Evolutionary conservation across 2,113 vertebrate species (phyloP).

Genomic region (Edolisoma coerulescens): DNA sequence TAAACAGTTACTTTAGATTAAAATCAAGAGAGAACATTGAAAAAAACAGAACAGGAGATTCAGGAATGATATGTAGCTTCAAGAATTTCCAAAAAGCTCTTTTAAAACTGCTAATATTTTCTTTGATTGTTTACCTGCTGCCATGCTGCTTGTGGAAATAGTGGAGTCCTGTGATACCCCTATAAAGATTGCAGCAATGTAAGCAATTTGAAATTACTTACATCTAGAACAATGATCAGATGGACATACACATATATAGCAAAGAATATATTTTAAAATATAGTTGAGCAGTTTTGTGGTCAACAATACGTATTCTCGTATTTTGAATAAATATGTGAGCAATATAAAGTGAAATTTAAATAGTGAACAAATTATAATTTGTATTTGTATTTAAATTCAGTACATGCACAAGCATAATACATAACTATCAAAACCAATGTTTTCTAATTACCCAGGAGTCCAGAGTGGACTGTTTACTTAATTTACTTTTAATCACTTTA

Average conservation of each 20-base stretch:
- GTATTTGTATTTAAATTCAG: not conserved
- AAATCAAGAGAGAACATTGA: not conserved
- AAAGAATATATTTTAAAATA: not conserved
- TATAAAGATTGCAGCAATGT: not conserved
- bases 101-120: not conserved
- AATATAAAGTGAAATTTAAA: not conserved
- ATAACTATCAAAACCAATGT: constrained; percentile 50
- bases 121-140: not conserved
- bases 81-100: not conserved
- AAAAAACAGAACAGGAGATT: not conserved
- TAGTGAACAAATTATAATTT: not conserved
- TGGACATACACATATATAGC: not conserved
- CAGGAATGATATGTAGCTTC: not conserved
- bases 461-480: constrained; percentile 44
- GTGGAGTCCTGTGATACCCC: not conserved
- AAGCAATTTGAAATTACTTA: not conserved
- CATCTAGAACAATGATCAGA: not conserved
- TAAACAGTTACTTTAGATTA: not conserved
- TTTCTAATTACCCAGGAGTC: constrained; percentile 56
- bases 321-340: not conserved
- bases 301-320: not conserved
- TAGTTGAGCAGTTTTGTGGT: not conserved
- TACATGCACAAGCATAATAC: not conserved
- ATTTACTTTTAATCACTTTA: constrained; percentile 56
- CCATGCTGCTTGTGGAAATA: not conserved